These are phyloP conservation scores for Anoncus sp. DNA, from an alignment of 2,888 invertebrate genomes.

Conservation along the genomic window DNA sequence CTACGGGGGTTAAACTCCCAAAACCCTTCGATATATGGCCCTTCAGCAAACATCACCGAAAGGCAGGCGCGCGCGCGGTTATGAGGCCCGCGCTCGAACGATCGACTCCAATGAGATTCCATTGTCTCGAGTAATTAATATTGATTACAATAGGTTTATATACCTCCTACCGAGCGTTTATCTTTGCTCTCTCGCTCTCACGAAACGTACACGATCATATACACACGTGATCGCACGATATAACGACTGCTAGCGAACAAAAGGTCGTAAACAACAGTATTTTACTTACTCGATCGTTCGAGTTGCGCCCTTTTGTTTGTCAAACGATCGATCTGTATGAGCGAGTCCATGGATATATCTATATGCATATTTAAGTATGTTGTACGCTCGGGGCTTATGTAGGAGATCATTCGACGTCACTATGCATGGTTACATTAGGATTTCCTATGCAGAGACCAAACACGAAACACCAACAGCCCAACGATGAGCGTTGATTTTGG, in stretches of 20 bases:
- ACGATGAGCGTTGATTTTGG: constrained; percentile 25
- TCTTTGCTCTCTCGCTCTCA: constrained; percentile 33
- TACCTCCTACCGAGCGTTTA: constrained; percentile 73
- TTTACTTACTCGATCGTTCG: not conserved
- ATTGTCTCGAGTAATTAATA: constrained; percentile 84
- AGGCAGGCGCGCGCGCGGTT: no score
- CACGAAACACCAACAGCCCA: constrained; percentile 56
- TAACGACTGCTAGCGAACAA: not conserved
- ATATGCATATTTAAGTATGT: constrained; percentile 18
- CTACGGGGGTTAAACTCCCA: constrained; percentile 44
- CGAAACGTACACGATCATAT: constrained; percentile 19
- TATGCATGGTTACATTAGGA: constrained; percentile 76
- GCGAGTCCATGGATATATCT: not conserved
- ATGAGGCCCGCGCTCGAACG: constrained; percentile 78
- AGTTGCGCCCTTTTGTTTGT: not conserved
- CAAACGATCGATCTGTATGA: not conserved
- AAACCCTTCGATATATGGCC: constrained; percentile 49
- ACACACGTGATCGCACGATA: constrained; percentile 1
- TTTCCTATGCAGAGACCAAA: constrained; percentile 72
- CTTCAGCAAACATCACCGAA: constrained; percentile 47
- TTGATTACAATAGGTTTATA: constrained; percentile 83
- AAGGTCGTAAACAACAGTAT: constrained; percentile 20
- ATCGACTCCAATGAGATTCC: constrained; percentile 83
- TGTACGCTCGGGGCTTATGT: constrained; percentile 69
- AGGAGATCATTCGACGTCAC: constrained; percentile 70